Base-by-base conservation (phyloP, 1,140 invertebrate genomes). In the Nephila pilipes region DNA sequence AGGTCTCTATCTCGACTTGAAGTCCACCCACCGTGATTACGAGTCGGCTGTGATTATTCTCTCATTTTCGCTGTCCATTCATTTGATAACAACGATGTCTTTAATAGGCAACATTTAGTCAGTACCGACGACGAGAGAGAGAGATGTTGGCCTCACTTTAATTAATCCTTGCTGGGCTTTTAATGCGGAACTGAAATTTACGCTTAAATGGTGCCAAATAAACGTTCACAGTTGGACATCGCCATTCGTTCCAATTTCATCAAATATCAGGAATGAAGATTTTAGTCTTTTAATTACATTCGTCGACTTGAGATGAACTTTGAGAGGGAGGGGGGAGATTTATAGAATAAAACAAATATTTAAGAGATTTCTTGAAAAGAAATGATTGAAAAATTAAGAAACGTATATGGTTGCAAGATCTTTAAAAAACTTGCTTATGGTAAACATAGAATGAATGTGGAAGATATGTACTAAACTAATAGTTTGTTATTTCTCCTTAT, bases 1-100 rank as follows among this genome's bases (percentile, higher is more conserved):
- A 65, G 63, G 63, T 65, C 63, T 65, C 63, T 65, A 65, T 65
- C 63, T 25, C n/a, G 63, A 65, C 63, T 65, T 65, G 63, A 65
- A 65, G 63, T 65, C n/a, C 63, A n/a, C 63, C n/a, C 22, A 25
- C 63, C 6, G 25, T 25, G 63, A 65, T 65, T 65, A 25, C 63
- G 63, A 65, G 12, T 65, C n/a, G 63, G 22, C 25, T 65, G n/a
- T 65, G 63, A 65, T 65, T 65, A 65, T 65, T 65, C 63, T 65
- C 63, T 65, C 63, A 65, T 65, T 65, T 65, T 65, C 63, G 63
- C 63, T 65, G 63, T 65, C 63, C 22, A 65, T 65, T 65, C 63
- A 65, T 65, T 65, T 65, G 63, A 65, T 65, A 65, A 65, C 63
- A 65, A n/a, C 63, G 25, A 65, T 29, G 63, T 10, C 63, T 65